Evolutionary conservation across 2,888 invertebrate genomes (phyloP).

Genomic region (Yponomeuta plumbellus): DNA sequence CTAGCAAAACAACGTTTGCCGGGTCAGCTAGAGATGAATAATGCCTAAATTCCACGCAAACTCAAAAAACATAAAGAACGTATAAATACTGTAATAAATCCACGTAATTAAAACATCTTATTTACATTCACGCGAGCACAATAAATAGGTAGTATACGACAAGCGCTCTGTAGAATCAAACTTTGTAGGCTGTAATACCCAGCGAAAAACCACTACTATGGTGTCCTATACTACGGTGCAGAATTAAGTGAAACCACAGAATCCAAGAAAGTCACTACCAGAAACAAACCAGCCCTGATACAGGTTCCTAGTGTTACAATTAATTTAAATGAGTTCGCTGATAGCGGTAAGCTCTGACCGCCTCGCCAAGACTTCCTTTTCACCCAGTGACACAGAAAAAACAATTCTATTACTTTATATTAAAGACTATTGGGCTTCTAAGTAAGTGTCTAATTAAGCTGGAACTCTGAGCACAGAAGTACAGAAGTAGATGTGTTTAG

Average conservation of each 20-base stretch:
- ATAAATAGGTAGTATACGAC: too few relatives aligned
- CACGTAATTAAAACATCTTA: too few relatives aligned
- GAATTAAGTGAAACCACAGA: background rate
- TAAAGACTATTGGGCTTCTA: background rate
- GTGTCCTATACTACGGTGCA: background rate
- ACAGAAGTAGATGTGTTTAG: background rate
- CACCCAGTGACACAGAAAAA: background rate
- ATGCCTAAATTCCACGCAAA: too few relatives aligned
- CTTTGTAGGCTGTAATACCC: too few relatives aligned
- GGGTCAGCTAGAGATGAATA: too few relatives aligned
- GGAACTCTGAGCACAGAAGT: background rate
- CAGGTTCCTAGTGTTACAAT: background rate
- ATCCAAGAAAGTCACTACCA: background rate
- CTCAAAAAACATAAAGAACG: too few relatives aligned
- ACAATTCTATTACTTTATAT: background rate
- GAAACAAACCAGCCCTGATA: background rate
- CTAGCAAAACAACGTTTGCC: too few relatives aligned
- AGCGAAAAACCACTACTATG: background rate
- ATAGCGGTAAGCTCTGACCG: background rate
- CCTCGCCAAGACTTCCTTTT: background rate
- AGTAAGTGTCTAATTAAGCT: background rate
- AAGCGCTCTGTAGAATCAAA: too few relatives aligned
- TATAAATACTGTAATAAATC: too few relatives aligned
- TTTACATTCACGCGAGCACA: too few relatives aligned
- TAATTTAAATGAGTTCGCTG: background rate